Evolutionary conservation across 2,888 invertebrate genomes (phyloP).

Genomic region (Pristionchus mayeri): DNA sequence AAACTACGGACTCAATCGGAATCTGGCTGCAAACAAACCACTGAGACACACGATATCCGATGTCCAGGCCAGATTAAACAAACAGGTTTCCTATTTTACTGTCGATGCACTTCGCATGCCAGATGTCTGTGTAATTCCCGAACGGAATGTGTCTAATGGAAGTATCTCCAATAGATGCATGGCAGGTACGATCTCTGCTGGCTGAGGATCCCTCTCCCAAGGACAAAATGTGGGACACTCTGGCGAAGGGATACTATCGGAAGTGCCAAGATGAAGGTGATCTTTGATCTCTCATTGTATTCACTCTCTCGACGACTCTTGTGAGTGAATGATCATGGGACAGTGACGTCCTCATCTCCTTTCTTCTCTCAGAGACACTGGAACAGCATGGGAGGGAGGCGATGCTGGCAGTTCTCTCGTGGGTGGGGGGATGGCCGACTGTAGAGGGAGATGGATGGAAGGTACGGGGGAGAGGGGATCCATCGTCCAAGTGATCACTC

Average conservation of each 20-base stretch:
- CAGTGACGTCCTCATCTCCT: no score
- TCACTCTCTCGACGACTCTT: no score
- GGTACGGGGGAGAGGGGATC: background rate
- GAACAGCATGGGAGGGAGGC: slow-evolving; percentile 63
- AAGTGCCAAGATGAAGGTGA: slow-evolving; percentile 73
- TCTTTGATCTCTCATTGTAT: slow-evolving; percentile 17
- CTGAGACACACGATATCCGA: slow-evolving; percentile 72
- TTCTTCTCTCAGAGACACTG: slow-evolving; percentile 58
- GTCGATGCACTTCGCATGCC: no score
- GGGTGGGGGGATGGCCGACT: slow-evolving; percentile 76
- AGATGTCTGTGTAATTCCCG: no score
- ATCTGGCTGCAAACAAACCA: slow-evolving; percentile 70
- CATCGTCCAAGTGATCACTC: background rate
- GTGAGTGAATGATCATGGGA: no score
- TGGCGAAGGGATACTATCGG: slow-evolving; percentile 71
- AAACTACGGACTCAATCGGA: slow-evolving; percentile 71
- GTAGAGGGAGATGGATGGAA: slow-evolving; percentile 54
- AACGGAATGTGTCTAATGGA: no score
- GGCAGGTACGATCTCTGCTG: slow-evolving; percentile 55
- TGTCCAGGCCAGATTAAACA: slow-evolving; percentile 70
- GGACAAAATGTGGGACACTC: slow-evolving; percentile 63
- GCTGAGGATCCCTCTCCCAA: slow-evolving; percentile 56
- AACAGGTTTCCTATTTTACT: no score
- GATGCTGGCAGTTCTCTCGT: slow-evolving; percentile 62
- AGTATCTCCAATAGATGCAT: background rate